Evolutionary conservation across 2,888 invertebrate species (phyloP).

Genomic region (Carcina quercana): DNA sequence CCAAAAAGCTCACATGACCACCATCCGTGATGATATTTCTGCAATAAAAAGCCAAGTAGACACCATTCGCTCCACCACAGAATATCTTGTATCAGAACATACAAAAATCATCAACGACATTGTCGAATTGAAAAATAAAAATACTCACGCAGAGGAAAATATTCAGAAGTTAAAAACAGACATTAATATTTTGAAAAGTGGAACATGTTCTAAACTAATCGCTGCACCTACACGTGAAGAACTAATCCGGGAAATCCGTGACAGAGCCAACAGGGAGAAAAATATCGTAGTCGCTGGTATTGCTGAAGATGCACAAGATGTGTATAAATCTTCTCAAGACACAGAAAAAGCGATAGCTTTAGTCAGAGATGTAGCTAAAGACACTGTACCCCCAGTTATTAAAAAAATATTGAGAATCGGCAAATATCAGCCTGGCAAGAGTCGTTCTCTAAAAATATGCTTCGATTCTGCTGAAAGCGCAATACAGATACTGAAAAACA

Average conservation of each 20-base stretch:
- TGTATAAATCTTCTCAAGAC: not conserved
- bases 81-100: not conserved
- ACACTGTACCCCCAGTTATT: slow-evolving; percentile 1
- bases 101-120: not conserved
- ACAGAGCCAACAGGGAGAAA: not conserved
- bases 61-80: not conserved
- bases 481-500: not conserved
- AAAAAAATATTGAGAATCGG: not conserved
- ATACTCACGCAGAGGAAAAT: not conserved
- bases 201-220: too few species aligned
- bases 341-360: not conserved
- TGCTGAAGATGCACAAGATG: not conserved
- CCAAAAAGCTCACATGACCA: too few species aligned
- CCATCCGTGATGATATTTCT: not conserved
- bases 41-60: not conserved
- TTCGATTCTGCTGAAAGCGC: not conserved
- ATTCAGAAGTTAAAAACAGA: not conserved
- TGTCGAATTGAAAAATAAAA: not conserved
- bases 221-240: not conserved
- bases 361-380: not conserved
- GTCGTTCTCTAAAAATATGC: not conserved
- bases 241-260: not conserved
- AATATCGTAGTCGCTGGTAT: not conserved
- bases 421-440: not conserved
- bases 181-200: not conserved